Base-by-base conservation (phyloP, 2,888 invertebrate genomes). In the Meiosimyza platycephala region DNA sequence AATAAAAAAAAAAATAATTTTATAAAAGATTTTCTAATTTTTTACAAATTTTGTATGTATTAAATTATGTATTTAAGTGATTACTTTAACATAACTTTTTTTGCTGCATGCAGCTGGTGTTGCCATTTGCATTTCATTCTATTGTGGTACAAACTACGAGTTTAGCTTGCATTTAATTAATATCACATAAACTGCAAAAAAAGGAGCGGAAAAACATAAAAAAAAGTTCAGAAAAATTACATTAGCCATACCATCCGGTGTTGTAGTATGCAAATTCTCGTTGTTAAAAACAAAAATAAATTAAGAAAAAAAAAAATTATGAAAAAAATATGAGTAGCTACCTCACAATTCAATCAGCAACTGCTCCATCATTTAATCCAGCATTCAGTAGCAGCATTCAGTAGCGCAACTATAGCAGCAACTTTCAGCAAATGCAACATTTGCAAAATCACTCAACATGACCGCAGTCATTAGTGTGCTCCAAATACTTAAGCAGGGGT, bases 81-180 rank as follows among this genome's bases (percentile, higher is more conserved):
- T 9, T 60, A 40, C 47, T 50, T 6, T 48, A 16, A 3, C 50
- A 18, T 63, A 22, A n/a, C 12, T 28, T 64, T 11, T n/a, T 63
- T 2, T 50, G 12, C 40, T n/a, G 33, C 16, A 50, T 15, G 3
- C 15, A 1, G 9, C 33, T 33, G 7, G 9, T 28, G 28, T 28
- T 59, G 64, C 64, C 12, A 57, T 28, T 4, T 51, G 6, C 64
- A 64, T 22, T 51, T 64, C 28, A 22, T 51, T 18, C 33, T 28
- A 28, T 64, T 28, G 28, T 5, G 13, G 57, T 3, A 59, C 50
- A 50, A 9, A 40, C 40, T 40, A 12, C 22, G 50, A 48, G 33
- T 40, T 52, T 9, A 18, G 40, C 40, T 59, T 60, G 68, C 18
- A 69, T 69, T 60, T 69, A 69, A 69, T 69, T 69, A 69, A 59